Conservation (phyloP, 2,113 vertebrate species). For the Grammomys surdaster region DNA sequence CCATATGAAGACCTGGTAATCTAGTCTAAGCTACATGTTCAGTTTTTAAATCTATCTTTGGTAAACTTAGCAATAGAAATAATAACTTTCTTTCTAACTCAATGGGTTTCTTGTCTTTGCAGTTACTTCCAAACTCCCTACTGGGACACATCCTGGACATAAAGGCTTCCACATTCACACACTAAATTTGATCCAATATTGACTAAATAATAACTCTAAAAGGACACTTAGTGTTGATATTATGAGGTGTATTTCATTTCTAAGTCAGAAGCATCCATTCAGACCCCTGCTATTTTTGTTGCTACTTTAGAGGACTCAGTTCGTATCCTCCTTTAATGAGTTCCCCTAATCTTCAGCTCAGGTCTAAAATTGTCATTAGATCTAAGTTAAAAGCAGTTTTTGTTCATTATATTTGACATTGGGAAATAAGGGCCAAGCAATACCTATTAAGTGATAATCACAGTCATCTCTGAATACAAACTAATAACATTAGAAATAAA, state of each 20-base stretch:
- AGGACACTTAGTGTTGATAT: background rate
- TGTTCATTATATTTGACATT: conserved; percentile 84
- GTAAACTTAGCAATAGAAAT: no score
- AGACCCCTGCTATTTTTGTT: conserved; percentile 60
- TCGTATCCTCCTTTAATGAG: conserved; percentile 76
- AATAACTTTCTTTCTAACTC: no score
- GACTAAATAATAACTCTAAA: no score
- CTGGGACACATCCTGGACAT: no score
- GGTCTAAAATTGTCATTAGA: conserved; percentile 79
- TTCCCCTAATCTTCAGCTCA: conserved; percentile 67
- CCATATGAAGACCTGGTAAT: no score
- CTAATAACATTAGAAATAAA: conserved; percentile 82
- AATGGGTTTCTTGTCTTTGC: no score
- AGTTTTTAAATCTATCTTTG: no score
- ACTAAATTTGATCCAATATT: no score
- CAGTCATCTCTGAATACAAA: conserved; percentile 83
- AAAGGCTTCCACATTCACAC: no score
- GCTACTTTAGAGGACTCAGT: conserved; percentile 59
- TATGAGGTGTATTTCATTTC: background rate
- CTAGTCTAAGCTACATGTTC: no score
- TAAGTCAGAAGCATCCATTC: conserved; percentile 35
- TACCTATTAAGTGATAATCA: conserved; percentile 81
- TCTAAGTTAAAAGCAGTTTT: conserved; percentile 84
- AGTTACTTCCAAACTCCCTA: no score
- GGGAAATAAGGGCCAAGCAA: conserved; percentile 81